Evolutionary conservation across 2,113 vertebrate species (phyloP).

Genomic region (Dendropsophus ebraccatus): DNA sequence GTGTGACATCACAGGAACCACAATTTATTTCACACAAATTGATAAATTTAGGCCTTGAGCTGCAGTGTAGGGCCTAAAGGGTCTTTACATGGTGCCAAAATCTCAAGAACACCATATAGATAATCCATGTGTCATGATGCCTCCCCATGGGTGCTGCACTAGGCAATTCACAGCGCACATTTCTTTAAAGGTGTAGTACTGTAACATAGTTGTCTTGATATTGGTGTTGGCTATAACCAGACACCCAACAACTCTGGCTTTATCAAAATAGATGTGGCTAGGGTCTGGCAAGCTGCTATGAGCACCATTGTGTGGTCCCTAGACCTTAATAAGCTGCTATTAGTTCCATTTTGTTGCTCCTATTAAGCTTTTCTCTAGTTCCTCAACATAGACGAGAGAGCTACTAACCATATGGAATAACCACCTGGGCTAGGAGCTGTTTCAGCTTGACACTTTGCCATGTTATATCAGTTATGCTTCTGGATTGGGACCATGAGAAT

Average conservation of each 20-base stretch:
- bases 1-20: too few species aligned
- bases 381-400: neutral
- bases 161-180: neutral
- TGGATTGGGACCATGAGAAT: neutral
- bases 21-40: too few species aligned
- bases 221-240: neutral
- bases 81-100: too few species aligned
- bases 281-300: neutral
- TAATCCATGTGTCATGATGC: neutral
- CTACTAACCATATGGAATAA: neutral
- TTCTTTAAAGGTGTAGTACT: neutral
- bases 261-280: neutral
- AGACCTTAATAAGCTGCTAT: too few species aligned
- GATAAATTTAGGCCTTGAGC: too few species aligned
- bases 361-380: neutral
- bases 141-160: neutral
- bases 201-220: too few species aligned
- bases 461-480: neutral
- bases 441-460: neutral
- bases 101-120: too few species aligned
- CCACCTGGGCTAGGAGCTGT: neutral
- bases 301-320: neutral
- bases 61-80: too few species aligned
- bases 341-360: neutral
- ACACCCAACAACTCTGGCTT: neutral